Base-by-base conservation (phyloP, 2,797 vertebrate genomes). In the Spinibarbus caldwelli region DNA sequence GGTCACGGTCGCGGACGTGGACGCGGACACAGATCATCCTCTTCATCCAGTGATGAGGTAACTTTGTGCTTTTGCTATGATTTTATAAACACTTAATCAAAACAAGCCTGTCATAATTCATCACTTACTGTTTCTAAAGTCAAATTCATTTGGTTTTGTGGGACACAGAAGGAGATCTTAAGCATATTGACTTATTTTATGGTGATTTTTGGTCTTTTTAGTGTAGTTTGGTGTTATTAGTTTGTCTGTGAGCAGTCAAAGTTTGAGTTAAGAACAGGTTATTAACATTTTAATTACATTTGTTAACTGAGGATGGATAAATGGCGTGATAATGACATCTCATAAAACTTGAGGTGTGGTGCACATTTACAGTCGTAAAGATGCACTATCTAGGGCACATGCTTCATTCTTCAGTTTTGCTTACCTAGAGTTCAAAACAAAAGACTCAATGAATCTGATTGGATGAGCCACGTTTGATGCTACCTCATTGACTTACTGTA, bases 11-110 rank as follows among this genome's bases (percentile, higher is more conserved):
- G 38, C 8, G 62, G 29, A 4, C 62, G 8, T 10, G 71, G 71
- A 3, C 71, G 17, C 4, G 57, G 57, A 5, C 45, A 31, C 72
- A 7, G 19, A 10, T 75, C 71, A 1, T 75, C 71, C 9, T 73
- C 72, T 75, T 75, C 72, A 12, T 75, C 72, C 72, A 52, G 72
- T 34, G 72, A 75, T 75, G 47, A 52, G 72, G 72, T 75, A 36
- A 23, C 2, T 29, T 6, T 23, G 5, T 17, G n/a, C 70, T 72
- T 47, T 17, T 45, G 17, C 41, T 26, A 4, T 31, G 14, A 31
- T 8, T 17, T 64, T 8, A 64, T 31, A 64, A 8, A 31, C 59
- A 31, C 6, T 64, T 29, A 1, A 29, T 12, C 6, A 54, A 23
- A 54, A 49, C 47, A 54, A 54, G 8, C 21, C 21, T n/a, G n/a